Evolutionary conservation across 1,140 invertebrate genomes (phyloP), one percentile per base, ranked within the genome.

Genomic region (Epicauta chinensis): DNA sequence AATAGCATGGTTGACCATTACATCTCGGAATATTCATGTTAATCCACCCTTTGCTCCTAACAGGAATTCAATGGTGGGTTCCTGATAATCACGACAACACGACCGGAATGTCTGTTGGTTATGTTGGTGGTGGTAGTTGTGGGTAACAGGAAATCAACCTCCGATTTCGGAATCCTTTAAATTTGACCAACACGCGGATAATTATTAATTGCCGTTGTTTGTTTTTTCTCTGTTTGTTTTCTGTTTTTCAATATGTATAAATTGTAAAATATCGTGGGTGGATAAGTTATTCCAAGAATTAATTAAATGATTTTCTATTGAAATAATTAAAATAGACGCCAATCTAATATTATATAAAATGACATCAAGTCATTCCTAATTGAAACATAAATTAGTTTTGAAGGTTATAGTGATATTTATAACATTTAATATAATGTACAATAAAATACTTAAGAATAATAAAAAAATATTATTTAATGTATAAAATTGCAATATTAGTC

Each of bases 341-440:
- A 49, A 31, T 30, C 34, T 40, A 30, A 51, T 55, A 55, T 55
- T 55, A 49, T 55, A 55, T 55, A 7, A 55, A 55, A 55, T 55
- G 53, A 51, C 54, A 56, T 56, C 51, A 56, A 34, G 37, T 46
- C 23, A 44, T 23, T 49, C 39, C 38, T 47, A 56, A 51, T 56
- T 51, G 51, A 54, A 50, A 38, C 48, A 49, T 56, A 56, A 56
- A 52, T 56, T 56, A 44, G 47, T 43, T 51, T 43, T 44, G 49
- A 56, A 56, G 49, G 49, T 44, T 56, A 53, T 12, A 46, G 30
- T 53, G 51, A 45, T 53, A 53, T 46, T 53, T 53, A 53, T 53
- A 53, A 43, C 30, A 38, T 47, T 32, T 13, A 35, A 47, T 47
- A 47, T 23, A 14, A 32, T 47, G 31, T 47, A 47, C 38, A 34